A percentile compares a stretch with the other conserved stretches of the same genome.
These are phyloP conservation scores for Bombus balteatus DNA, from an alignment of 1,140 invertebrate species.

Conservation along the genomic window DNA sequence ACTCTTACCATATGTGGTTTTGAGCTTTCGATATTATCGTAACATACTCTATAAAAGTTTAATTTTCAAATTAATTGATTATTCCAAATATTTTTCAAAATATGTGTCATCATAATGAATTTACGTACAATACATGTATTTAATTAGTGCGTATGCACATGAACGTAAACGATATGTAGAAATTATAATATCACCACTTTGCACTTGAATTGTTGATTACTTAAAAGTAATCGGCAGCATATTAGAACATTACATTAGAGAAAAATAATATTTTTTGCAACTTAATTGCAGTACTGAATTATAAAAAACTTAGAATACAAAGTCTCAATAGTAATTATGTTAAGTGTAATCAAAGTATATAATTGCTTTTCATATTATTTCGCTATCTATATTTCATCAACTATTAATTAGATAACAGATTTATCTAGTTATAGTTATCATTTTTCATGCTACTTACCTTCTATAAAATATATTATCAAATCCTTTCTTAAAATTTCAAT, in stretches of 20 bases:
- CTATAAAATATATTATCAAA: constrained; percentile 7
- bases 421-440: constrained; percentile 12
- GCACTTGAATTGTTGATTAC: not conserved
- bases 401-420: constrained; percentile 30
- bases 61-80: constrained; percentile 13
- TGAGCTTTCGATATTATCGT: constrained; percentile 29
- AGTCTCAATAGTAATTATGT: constrained; percentile 28
- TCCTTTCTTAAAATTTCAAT: constrained; percentile 6
- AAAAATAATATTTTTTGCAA: constrained; percentile 42
- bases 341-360: constrained; percentile 26
- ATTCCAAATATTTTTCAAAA: constrained; percentile 14
- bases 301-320: not conserved
- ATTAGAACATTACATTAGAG: constrained; percentile 20
- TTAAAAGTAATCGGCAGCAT: not conserved
- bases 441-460: constrained; percentile 4
- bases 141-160: not conserved
- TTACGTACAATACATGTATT: not conserved
- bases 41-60: constrained; percentile 8
- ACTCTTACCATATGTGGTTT: constrained; percentile 34
- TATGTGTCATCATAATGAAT: constrained; percentile 1
- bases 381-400: constrained; percentile 25
- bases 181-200: constrained; percentile 13
- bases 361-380: constrained; percentile 40
- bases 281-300: constrained; percentile 14
- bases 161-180: not conserved